A percentile compares a stretch with the other conserved stretches of the same genome.
Evolutionary conservation across 2,113 vertebrate species (phyloP).

Genomic region (Narcine bancroftii): DNA sequence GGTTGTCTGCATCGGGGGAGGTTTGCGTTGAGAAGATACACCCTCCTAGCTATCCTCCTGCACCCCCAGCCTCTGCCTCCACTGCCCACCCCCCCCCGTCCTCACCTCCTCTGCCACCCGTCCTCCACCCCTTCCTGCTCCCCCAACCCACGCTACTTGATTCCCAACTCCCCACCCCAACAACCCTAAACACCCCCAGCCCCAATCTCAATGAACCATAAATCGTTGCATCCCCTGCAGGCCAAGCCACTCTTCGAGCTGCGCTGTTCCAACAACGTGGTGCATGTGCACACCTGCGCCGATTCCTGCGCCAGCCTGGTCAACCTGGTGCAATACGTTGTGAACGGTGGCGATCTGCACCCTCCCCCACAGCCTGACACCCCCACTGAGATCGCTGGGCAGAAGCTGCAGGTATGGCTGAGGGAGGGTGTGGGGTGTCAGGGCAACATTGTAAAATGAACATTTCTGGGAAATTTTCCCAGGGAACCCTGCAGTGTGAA

Average conservation of each 20-base stretch:
- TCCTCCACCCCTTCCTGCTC: background rate
- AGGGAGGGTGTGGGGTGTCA: too few relatives aligned
- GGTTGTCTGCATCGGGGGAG: too few relatives aligned
- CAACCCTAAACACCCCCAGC: too few relatives aligned
- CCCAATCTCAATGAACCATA: too few relatives aligned
- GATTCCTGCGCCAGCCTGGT: slow-evolving; percentile 77
- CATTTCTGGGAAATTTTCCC: too few relatives aligned
- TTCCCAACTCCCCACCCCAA: too few relatives aligned
- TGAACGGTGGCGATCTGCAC: slow-evolving; percentile 71
- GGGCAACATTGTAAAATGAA: too few relatives aligned
- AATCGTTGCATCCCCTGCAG: slow-evolving; percentile 55
- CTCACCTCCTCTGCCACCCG: too few relatives aligned
- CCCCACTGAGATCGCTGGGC: slow-evolving; percentile 80
- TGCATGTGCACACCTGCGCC: slow-evolving; percentile 78
- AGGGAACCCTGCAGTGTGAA: too few relatives aligned
- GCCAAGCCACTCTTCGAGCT: slow-evolving; percentile 81
- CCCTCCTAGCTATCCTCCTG: too few relatives aligned
- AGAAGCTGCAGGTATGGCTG: slow-evolving; percentile 74
- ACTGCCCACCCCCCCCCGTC: background rate
- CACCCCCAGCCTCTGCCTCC: background rate
- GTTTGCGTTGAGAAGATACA: too few relatives aligned
- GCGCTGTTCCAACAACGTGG: slow-evolving; percentile 82
- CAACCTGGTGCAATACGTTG: slow-evolving; percentile 78
- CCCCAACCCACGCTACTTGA: too few relatives aligned
- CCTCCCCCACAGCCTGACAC: slow-evolving; percentile 69